Percentiles rank a stretch among this genome's conserved stretches.
phyloP scores from a whole-genome alignment of 2,888 invertebrate species.

The Laspeyria flexula region DNA sequence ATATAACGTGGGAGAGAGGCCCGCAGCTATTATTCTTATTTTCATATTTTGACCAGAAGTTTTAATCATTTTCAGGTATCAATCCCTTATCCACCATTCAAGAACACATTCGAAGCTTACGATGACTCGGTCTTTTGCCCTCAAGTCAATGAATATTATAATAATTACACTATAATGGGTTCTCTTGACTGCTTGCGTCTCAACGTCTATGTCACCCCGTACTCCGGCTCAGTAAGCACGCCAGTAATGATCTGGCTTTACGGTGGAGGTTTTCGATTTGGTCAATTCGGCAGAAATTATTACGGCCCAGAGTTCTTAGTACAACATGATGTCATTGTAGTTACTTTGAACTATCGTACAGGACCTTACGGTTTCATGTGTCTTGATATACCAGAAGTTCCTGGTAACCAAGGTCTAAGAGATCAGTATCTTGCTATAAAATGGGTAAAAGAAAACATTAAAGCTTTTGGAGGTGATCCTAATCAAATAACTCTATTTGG shows the following conservation, averaged over 20 bases:
- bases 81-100: conserved; percentile 3
- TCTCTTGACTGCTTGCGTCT: conserved; percentile 12
- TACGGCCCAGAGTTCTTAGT: conserved; percentile 23
- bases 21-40: no score
- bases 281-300: not conserved
- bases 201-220: conserved; percentile 13
- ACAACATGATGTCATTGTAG: conserved; percentile 38
- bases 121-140: conserved; percentile 14
- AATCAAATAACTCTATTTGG: conserved; percentile 46
- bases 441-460: conserved; percentile 47
- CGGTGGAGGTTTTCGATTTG: conserved; percentile 7
- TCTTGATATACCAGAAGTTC: conserved; percentile 32
- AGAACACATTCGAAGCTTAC: conserved; percentile 12
- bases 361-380: conserved; percentile 49
- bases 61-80: conserved; percentile 1
- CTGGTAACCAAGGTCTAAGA: conserved; percentile 48
- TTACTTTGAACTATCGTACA: conserved; percentile 42
- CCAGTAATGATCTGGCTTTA: conserved; percentile 17
- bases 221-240: not conserved
- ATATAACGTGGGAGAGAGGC: no score
- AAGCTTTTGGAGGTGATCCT: conserved; percentile 44
- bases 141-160: conserved; percentile 4
- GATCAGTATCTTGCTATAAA: conserved; percentile 43
- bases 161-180: conserved; percentile 1
- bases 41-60: not conserved